Percentiles rank a stretch among this genome's conserved stretches.
Conservation (phyloP, 2,888 invertebrate species). For the Mythimna vitellina region DNA sequence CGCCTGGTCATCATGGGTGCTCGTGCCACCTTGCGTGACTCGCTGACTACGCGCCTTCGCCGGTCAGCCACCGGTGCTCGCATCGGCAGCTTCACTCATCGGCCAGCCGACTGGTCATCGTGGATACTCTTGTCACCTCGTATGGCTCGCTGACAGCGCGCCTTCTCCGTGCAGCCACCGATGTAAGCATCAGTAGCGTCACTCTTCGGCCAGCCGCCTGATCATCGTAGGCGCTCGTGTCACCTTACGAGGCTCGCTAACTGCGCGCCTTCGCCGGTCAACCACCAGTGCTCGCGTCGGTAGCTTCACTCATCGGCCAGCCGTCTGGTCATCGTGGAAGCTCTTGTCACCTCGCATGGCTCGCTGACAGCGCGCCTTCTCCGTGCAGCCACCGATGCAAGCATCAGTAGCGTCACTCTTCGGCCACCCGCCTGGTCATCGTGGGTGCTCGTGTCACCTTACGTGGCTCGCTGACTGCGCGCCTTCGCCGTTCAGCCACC, state of each 20-base stretch:
- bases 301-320: neutral
- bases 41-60: neutral
- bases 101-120: neutral
- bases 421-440: neutral
- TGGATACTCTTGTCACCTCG: neutral
- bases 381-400: neutral
- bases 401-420: neutral
- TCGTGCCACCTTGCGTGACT: neutral
- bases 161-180: neutral
- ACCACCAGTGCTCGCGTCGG: neutral
- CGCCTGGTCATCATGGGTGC: neutral
- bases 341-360: too few species aligned
- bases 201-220: neutral
- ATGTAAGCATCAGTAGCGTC: neutral
- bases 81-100: neutral
- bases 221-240: neutral
- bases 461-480: constrained; percentile 1
- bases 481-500: neutral
- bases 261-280: neutral
- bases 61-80: neutral
- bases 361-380: neutral
- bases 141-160: neutral
- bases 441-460: neutral
- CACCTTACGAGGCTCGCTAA: neutral
- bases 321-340: neutral